These are phyloP conservation scores for Cataglyphis cursor DNA, from an alignment of 2,888 invertebrate species.

Conservation along the genomic window DNA sequence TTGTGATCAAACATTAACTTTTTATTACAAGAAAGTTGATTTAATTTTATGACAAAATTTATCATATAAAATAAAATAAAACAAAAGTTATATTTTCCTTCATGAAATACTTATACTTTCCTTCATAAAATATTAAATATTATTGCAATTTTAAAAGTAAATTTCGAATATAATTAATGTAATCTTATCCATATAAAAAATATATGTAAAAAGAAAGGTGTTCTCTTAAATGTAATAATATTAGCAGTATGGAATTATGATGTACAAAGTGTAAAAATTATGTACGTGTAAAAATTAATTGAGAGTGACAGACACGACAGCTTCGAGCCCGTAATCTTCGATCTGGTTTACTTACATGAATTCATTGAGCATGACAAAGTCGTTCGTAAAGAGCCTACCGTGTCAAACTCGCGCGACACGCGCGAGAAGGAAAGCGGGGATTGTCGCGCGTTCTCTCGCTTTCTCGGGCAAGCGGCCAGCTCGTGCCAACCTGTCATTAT, in stretches of 20 bases:
- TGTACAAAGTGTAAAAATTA: constrained; percentile 2
- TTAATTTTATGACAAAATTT: not conserved
- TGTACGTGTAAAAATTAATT: constrained; percentile 25
- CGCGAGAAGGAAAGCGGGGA: constrained; percentile 38
- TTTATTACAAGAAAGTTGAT: not conserved
- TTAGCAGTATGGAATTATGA: not conserved
- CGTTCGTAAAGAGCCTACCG: constrained; percentile 22
- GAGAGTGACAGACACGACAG: constrained; percentile 25
- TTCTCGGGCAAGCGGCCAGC: constrained; percentile 45
- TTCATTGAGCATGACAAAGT: constrained; percentile 49
- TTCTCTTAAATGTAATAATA: not conserved
- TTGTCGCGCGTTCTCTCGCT: constrained; percentile 35
- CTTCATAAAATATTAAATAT: not conserved
- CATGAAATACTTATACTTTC: not conserved
- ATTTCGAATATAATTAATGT: not conserved
- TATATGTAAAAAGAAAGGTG: not conserved
- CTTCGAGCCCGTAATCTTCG: constrained; percentile 28
- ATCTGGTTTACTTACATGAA: constrained; percentile 41
- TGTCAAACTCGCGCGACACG: constrained; percentile 41
- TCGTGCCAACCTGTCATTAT: constrained; percentile 42
- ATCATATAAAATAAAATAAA: not conserved
- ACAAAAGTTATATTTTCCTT: not conserved
- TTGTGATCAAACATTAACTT: not conserved
- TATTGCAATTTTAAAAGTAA: not conserved
- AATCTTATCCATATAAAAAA: not conserved